These are phyloP conservation scores for Atlantisia rogersi DNA, from an alignment of 2,113 vertebrate species.

Conservation along the genomic window DNA sequence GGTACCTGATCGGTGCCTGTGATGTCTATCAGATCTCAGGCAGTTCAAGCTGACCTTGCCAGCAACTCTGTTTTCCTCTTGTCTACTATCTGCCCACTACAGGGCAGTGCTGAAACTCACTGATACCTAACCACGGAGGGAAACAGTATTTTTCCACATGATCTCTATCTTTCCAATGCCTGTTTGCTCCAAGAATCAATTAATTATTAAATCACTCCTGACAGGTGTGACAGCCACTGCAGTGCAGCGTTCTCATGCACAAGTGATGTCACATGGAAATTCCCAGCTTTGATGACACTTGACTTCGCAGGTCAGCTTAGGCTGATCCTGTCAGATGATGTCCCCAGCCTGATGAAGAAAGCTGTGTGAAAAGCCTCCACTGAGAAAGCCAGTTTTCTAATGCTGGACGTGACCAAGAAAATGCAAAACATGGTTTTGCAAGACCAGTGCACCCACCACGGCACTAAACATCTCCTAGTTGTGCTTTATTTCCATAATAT, in stretches of 20 bases:
- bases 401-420: not conserved
- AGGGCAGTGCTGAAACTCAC: not conserved
- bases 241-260: fast-evolving
- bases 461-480: not conserved
- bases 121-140: fast-evolving
- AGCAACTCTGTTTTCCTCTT: not conserved
- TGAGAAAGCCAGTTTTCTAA: not conserved
- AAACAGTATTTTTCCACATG: not conserved
- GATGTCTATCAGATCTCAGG: conserved; percentile 9
- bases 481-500: not conserved
- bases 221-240: fast-evolving
- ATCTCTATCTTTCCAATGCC: not conserved
- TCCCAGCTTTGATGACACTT: not conserved
- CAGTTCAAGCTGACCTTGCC: not conserved
- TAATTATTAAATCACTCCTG: not conserved
- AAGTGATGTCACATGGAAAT: conserved; percentile 17
- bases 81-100: not conserved
- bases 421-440: not conserved
- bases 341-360: not conserved
- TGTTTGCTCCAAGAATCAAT: not conserved
- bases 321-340: conserved; percentile 16
- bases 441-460: not conserved
- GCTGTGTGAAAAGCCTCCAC: not conserved
- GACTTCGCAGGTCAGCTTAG: conserved; percentile 32
- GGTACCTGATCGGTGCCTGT: not conserved